A percentile compares a stretch with the other conserved stretches of the same genome.
Conservation (phyloP, 2,113 vertebrate species). For the Platanista minor region DNA sequence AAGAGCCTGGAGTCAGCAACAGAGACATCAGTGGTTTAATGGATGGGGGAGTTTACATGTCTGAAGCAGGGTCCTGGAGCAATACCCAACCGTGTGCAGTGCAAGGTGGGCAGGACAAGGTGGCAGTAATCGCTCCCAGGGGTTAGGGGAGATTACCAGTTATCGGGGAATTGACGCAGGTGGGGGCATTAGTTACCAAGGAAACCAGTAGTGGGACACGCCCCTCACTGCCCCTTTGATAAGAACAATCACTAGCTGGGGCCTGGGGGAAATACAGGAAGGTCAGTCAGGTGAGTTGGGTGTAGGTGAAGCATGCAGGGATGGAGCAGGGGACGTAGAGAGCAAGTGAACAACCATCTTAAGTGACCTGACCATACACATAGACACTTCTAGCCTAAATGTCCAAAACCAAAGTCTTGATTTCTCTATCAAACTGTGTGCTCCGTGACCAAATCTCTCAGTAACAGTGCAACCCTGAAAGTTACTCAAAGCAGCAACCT, state of each 20-base stretch:
- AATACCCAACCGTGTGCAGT: neutral
- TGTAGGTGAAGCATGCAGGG: neutral
- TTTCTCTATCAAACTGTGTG: neutral
- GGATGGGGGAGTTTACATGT: neutral
- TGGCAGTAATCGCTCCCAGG: neutral
- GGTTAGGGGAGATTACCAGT: neutral
- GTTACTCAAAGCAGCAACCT: neutral
- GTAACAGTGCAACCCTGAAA: neutral
- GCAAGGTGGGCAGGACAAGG: neutral
- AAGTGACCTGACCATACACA: neutral
- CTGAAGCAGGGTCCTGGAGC: neutral
- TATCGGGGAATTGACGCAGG: neutral
- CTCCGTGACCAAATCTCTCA: neutral
- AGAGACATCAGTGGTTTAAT: neutral
- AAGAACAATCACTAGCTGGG: neutral
- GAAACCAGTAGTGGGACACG: neutral
- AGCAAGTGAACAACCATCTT: neutral
- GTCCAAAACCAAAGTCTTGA: neutral
- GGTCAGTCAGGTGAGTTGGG: neutral
- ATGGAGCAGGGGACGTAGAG: neutral
- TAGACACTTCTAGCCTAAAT: neutral
- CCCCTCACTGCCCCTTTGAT: neutral
- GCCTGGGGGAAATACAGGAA: neutral
- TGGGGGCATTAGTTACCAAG: neutral
- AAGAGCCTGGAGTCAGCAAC: neutral